A percentile compares a stretch with the other conserved stretches of the same genome.
phyloP scores from a whole-genome alignment of 2,888 invertebrate species.

The Spialia ferax region DNA sequence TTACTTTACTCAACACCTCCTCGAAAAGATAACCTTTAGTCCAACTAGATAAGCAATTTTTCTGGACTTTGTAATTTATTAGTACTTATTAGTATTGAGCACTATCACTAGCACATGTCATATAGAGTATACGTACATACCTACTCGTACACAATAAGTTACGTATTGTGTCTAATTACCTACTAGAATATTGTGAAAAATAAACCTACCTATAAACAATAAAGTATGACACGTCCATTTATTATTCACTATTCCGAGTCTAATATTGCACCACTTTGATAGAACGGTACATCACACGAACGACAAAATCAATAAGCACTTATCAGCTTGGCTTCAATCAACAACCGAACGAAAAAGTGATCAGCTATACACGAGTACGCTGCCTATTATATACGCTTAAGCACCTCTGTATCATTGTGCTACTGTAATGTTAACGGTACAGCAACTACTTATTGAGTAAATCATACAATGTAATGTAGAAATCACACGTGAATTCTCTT shows the following conservation, averaged over 20 bases:
- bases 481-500: conserved; percentile 46
- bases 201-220: too few relatives aligned
- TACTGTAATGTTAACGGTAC: conserved; percentile 35
- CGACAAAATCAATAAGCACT: conserved; percentile 27
- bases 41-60: conserved; percentile 12
- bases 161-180: neutral
- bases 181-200: neutral
- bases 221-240: neutral
- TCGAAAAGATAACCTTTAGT: conserved; percentile 21
- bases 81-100: neutral
- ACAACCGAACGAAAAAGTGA: conserved; percentile 29
- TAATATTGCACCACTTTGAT: conserved; percentile 7
- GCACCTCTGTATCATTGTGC: conserved; percentile 25
- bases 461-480: conserved; percentile 44
- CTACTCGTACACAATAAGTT: too few relatives aligned
- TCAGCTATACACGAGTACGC: conserved; percentile 22
- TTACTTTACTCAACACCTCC: conserved; percentile 24
- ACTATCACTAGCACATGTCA: neutral
- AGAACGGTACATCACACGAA: conserved; percentile 23
- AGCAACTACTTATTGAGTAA: neutral
- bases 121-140: neutral
- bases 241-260: neutral
- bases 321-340: conserved; percentile 27
- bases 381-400: conserved; percentile 28
- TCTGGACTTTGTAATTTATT: conserved; percentile 8